Percentiles rank a stretch among this genome's conserved stretches.
phyloP scores from a whole-genome alignment of 2,113 vertebrate genomes.

The Myotis yumanensis region DNA sequence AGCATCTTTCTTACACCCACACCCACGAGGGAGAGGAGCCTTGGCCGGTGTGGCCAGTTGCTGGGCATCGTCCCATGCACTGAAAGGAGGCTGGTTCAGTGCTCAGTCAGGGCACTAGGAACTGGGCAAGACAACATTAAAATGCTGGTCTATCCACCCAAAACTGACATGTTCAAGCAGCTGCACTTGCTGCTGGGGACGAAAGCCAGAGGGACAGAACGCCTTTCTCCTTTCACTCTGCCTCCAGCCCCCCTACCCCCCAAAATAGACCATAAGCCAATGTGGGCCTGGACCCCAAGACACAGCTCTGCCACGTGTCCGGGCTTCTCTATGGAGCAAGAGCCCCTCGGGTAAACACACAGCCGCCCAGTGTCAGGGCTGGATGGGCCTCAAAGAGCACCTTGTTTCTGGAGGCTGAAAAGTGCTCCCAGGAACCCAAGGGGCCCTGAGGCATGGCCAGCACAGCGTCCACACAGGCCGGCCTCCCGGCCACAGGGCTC shows the following conservation, averaged over 20 bases:
- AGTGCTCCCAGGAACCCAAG: not conserved
- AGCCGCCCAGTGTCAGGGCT: not conserved
- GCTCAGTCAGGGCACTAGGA: not conserved
- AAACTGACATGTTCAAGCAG: not conserved
- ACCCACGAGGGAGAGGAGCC: not conserved
- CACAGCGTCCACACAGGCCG: fast-evolving
- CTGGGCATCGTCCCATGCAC: not conserved
- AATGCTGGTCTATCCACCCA: not conserved
- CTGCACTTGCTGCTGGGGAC: not conserved
- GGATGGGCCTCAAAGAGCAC: not conserved
- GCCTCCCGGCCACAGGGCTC: too few species aligned
- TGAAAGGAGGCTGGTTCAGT: not conserved
- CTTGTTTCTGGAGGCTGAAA: not conserved
- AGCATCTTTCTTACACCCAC: not conserved
- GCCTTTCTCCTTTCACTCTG: not conserved
- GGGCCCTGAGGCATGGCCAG: not conserved
- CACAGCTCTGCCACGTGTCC: fast-evolving
- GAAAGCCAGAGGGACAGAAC: not conserved
- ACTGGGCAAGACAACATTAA: slow-evolving; percentile 16
- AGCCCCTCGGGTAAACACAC: not conserved
- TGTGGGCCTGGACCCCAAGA: not conserved
- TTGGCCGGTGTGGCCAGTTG: too few species aligned
- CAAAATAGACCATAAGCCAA: not conserved
- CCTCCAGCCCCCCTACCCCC: not conserved
- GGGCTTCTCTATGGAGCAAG: not conserved